A percentile compares a stretch with the other conserved stretches of the same genome.
Conservation (phyloP, 2,797 vertebrate species). For the Phataginus tricuspis region DNA sequence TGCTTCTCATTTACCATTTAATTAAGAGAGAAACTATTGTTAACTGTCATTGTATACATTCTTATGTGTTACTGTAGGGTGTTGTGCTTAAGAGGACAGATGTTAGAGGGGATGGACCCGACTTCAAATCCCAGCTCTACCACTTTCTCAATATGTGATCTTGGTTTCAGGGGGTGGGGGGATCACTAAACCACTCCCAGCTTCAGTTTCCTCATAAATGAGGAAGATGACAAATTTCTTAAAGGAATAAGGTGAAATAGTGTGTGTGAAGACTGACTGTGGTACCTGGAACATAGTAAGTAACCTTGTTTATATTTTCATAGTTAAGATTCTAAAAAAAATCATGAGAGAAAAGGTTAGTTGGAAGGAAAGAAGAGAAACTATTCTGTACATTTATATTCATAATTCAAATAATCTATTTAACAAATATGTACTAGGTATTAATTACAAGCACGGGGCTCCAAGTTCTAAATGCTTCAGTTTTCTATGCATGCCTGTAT, state of each 20-base stretch:
- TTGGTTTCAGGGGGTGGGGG: no score
- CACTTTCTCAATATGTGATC: neutral
- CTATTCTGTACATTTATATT: neutral
- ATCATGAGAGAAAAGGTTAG: neutral
- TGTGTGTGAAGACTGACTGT: neutral
- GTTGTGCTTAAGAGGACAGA: neutral
- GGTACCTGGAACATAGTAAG: neutral
- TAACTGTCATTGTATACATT: neutral
- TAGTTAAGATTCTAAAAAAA: neutral
- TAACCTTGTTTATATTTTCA: neutral
- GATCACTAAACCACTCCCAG: neutral
- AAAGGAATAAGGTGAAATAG: neutral
- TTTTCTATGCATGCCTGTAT: neutral
- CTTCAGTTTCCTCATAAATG: neutral
- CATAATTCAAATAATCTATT: neutral
- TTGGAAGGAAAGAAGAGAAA: neutral
- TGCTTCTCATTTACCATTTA: conserved; percentile 19
- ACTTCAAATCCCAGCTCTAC: neutral
- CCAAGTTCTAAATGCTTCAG: neutral
- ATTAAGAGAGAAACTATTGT: neutral
- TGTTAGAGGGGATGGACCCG: neutral
- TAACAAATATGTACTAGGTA: neutral
- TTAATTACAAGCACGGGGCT: neutral
- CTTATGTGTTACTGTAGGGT: neutral
- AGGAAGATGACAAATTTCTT: neutral